Evolutionary conservation across 2,888 invertebrate species (phyloP).

Genomic region (Tetragnatha montana): DNA sequence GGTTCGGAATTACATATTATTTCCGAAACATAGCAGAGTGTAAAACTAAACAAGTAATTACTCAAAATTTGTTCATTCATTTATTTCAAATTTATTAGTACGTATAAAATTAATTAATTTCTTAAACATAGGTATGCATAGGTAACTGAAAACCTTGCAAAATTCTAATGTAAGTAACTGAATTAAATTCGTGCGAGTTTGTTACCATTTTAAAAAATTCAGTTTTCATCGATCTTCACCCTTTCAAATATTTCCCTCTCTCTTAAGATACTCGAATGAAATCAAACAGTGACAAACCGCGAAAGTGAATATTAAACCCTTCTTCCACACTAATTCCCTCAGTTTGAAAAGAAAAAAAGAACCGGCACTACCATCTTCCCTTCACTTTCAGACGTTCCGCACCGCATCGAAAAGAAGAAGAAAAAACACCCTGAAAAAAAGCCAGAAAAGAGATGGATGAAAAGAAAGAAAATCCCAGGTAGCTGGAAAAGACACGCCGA

Average conservation of each 20-base stretch:
- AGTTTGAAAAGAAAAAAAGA: neutral
- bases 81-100: too few relatives aligned
- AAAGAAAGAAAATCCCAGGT: neutral
- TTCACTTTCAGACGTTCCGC: too few relatives aligned
- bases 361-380: too few relatives aligned
- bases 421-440: neutral
- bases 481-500: conserved; percentile 13
- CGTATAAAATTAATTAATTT: too few relatives aligned
- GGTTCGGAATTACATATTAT: too few relatives aligned
- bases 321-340: neutral
- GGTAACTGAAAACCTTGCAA: too few relatives aligned
- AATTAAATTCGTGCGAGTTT: too few relatives aligned
- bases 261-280: too few relatives aligned
- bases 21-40: neutral
- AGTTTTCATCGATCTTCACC: neutral
- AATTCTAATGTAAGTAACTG: too few relatives aligned
- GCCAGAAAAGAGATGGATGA: neutral
- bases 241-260: too few relatives aligned
- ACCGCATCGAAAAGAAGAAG: too few relatives aligned
- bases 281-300: neutral
- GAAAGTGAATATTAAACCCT: neutral
- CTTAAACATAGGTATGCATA: too few relatives aligned
- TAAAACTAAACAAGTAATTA: neutral
- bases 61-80: neutral
- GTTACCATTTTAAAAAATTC: neutral